These are phyloP conservation scores for Lithophane socia DNA, from an alignment of 2,888 invertebrate genomes.

Conservation along the genomic window DNA sequence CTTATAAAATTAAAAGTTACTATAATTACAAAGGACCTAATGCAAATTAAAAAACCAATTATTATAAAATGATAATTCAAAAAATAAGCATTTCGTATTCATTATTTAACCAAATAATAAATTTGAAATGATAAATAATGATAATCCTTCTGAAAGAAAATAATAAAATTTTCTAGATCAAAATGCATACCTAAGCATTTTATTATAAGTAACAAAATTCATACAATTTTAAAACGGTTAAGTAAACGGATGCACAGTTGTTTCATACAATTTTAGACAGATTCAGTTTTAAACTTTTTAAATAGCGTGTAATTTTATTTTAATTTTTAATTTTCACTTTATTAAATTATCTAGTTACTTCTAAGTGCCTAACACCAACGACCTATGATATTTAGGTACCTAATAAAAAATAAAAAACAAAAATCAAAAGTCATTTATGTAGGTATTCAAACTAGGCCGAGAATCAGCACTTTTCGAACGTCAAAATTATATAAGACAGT, in stretches of 20 bases:
- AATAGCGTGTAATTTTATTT: no score
- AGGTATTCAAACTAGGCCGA: no score
- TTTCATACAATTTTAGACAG: not conserved
- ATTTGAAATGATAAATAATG: not conserved
- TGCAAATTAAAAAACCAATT: not conserved
- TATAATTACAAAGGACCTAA: not conserved
- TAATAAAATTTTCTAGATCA: not conserved
- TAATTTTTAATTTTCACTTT: no score
- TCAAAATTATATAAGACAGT: no score
- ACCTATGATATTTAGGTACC: no score
- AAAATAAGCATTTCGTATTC: not conserved
- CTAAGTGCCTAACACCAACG: no score
- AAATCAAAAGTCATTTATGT: no score
- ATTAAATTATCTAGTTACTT: no score
- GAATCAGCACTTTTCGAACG: no score
- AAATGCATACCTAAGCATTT: not conserved
- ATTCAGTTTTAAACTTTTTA: not conserved
- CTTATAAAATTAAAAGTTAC: not conserved
- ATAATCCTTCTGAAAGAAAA: no score
- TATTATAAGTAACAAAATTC: not conserved
- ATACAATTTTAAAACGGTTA: not conserved
- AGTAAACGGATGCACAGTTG: not conserved
- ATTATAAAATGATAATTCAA: not conserved
- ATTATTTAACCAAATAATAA: not conserved
- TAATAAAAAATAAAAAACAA: no score